Conservation (phyloP, 2,797 vertebrate species). For the Platyrinchus mystaceus region DNA sequence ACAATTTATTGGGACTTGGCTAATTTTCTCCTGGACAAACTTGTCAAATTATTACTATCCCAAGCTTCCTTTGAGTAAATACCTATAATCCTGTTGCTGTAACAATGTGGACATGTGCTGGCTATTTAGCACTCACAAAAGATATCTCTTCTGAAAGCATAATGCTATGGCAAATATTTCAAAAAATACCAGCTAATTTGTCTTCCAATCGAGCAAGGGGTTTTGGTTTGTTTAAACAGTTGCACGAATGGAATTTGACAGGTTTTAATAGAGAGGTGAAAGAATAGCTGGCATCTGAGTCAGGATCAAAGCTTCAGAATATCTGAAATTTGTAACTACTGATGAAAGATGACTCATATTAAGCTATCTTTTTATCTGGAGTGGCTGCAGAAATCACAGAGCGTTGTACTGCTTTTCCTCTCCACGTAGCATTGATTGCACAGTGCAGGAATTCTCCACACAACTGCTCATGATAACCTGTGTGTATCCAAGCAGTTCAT, state of each 20-base stretch:
- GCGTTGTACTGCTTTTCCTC: background rate
- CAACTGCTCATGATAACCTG: accelerated
- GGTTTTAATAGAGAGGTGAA: background rate
- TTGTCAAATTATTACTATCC: background rate
- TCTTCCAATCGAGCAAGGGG: background rate
- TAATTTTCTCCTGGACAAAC: background rate
- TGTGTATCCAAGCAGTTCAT: background rate
- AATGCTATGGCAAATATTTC: background rate
- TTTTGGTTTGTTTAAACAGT: background rate
- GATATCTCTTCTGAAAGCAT: background rate
- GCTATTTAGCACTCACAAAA: background rate
- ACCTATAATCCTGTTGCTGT: background rate
- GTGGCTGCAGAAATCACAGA: background rate
- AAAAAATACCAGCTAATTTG: background rate
- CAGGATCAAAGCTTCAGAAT: background rate
- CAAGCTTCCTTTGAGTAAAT: background rate
- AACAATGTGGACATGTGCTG: background rate
- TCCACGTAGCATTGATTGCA: accelerated
- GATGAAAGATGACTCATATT: background rate
- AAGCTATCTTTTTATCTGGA: background rate
- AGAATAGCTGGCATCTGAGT: background rate
- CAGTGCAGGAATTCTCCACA: background rate
- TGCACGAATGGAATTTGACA: background rate
- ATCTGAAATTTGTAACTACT: background rate
- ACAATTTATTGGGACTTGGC: background rate